These are phyloP conservation scores for Drosophila subobscura DNA, from an alignment of 1,140 invertebrate genomes.

Conservation along the genomic window DNA sequence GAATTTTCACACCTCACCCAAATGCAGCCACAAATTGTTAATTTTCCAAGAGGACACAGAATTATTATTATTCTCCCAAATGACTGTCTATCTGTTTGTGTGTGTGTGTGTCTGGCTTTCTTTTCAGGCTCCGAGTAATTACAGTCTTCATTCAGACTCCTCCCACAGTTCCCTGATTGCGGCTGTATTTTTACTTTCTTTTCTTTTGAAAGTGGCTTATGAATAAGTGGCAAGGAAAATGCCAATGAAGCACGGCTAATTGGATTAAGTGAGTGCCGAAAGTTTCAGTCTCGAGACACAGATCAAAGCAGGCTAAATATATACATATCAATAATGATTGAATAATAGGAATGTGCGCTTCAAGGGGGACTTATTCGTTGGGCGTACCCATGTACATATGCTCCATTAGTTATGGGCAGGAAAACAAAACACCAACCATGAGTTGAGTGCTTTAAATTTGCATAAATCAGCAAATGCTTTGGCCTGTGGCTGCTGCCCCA, in stretches of 20 bases:
- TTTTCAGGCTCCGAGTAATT: constrained; percentile 26
- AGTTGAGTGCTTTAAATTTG: too few relatives aligned
- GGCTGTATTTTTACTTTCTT: too few relatives aligned
- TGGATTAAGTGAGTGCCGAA: constrained; percentile 32
- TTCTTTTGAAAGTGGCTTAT: constrained; percentile 19
- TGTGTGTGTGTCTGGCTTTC: constrained; percentile 7
- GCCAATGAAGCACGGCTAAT: constrained; percentile 63
- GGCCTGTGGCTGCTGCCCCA: too few relatives aligned
- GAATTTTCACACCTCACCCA: constrained; percentile 59
- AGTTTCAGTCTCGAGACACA: not conserved
- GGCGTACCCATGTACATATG: too few relatives aligned
- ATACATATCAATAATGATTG: not conserved
- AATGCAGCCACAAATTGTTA: constrained; percentile 14
- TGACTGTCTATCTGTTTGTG: constrained; percentile 26
- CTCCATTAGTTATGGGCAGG: too few relatives aligned
- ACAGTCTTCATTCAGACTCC: constrained; percentile 6
- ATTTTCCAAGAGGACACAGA: constrained; percentile 35
- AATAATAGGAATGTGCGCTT: too few relatives aligned
- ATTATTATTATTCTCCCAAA: constrained; percentile 49
- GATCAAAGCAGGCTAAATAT: constrained; percentile 24
- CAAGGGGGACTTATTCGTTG: too few relatives aligned
- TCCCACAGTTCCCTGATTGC: constrained; percentile 3
- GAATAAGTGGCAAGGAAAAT: constrained; percentile 11
- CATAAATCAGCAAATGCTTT: too few relatives aligned
- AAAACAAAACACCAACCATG: too few relatives aligned